Conservation (phyloP, 2,113 vertebrate species). For the Rhineura floridana region DNA sequence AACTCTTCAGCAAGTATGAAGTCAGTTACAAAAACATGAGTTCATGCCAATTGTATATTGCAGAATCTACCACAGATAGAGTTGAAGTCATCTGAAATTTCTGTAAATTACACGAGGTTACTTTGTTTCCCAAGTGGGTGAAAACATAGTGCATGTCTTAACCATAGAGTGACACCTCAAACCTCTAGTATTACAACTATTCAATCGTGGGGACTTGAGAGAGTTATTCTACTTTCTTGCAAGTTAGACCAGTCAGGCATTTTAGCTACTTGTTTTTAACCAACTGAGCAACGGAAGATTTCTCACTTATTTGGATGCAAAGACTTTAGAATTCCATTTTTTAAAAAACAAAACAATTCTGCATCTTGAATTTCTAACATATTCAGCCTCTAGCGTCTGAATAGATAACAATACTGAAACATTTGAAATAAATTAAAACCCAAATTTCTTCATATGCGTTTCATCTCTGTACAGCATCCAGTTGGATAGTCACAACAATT, state of each 20-base stretch:
- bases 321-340: not conserved
- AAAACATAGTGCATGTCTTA: not conserved
- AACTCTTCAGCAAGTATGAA: conserved; percentile 4
- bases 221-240: not conserved
- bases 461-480: not conserved
- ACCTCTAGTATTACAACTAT: not conserved
- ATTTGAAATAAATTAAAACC: not conserved
- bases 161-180: not conserved
- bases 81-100: not conserved
- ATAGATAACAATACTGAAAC: not conserved
- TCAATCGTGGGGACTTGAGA: not conserved
- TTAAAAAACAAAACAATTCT: no score
- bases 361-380: no score
- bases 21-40: not conserved
- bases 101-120: not conserved
- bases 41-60: not conserved
- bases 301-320: not conserved
- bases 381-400: no score
- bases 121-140: not conserved
- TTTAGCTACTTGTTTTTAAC: not conserved
- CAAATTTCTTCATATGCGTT: not conserved
- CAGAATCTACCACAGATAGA: not conserved
- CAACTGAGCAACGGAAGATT: not conserved
- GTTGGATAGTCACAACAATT: not conserved
- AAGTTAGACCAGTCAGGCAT: not conserved